phyloP scores from a whole-genome alignment of 2,888 invertebrate species.

The Diarsia rubi region DNA sequence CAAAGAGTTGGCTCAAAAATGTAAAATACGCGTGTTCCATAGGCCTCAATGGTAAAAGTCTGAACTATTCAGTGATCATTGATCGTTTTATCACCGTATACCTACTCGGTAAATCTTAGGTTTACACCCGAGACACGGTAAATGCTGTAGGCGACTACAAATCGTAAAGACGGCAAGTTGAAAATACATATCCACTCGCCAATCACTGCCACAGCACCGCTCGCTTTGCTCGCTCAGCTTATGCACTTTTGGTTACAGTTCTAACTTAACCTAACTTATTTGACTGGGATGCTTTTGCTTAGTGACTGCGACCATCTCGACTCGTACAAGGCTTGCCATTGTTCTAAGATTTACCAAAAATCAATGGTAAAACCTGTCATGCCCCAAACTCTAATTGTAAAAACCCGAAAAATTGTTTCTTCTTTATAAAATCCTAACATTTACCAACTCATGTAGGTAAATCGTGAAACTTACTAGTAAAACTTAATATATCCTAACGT shows the following conservation, averaged over 20 bases:
- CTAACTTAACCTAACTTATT: background rate
- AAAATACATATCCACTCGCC: background rate
- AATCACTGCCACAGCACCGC: no score
- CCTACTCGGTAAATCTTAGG: background rate
- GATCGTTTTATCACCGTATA: background rate
- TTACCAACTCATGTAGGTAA: background rate
- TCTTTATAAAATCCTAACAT: background rate
- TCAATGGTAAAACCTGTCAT: background rate
- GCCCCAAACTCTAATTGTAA: background rate
- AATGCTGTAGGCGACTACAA: background rate
- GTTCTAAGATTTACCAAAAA: background rate
- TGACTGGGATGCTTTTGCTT: background rate
- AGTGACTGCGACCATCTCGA: background rate
- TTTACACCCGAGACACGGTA: background rate
- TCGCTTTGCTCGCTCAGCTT: no score
- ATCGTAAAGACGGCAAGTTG: background rate
- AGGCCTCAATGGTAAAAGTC: no score
- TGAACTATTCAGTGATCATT: background rate
- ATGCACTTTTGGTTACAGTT: background rate
- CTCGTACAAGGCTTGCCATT: background rate
- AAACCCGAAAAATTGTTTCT: background rate
- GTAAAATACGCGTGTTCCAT: no score
- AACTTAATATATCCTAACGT: background rate
- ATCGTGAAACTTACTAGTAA: background rate
- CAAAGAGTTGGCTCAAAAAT: no score